Percentiles rank a stretch among this genome's conserved stretches.
These are phyloP conservation scores for Tromatobia lineatoria DNA, from an alignment of 2,888 invertebrate species.

Conservation along the genomic window DNA sequence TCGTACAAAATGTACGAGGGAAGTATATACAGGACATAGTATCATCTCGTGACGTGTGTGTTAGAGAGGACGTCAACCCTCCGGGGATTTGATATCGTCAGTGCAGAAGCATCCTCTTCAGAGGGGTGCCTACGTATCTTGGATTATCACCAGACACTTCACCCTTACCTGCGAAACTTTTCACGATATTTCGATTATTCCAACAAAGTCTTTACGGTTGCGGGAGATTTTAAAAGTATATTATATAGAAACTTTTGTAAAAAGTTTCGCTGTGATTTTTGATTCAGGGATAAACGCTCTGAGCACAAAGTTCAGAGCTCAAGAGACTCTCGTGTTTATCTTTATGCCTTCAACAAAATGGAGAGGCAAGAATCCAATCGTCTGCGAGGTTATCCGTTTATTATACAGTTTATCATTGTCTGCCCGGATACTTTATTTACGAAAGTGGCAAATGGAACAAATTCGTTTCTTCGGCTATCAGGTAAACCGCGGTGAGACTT, in stretches of 20 bases:
- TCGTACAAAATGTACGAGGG: constrained; percentile 55
- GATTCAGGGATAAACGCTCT: constrained; percentile 50
- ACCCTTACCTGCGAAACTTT: constrained; percentile 56
- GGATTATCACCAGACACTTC: constrained; percentile 68
- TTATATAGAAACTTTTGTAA: constrained; percentile 47
- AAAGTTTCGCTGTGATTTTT: constrained; percentile 47
- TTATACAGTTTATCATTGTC: constrained; percentile 56
- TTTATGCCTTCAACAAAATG: constrained; percentile 28
- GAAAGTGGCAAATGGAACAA: constrained; percentile 23
- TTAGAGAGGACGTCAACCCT: constrained; percentile 62
- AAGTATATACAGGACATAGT: constrained; percentile 33
- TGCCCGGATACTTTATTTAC: constrained; percentile 29
- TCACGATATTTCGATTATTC: constrained; percentile 58
- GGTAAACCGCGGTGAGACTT: constrained; percentile 46
- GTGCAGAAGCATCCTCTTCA: constrained; percentile 67
- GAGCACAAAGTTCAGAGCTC: constrained; percentile 51
- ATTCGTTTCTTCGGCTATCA: constrained; percentile 66
- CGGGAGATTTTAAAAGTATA: constrained; percentile 49
- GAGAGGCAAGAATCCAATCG: background rate
- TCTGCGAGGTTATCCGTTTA: constrained; percentile 41
- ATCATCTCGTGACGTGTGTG: constrained; percentile 52
- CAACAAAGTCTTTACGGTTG: constrained; percentile 32
- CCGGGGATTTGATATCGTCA: constrained; percentile 79
- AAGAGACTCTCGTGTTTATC: constrained; percentile 59
- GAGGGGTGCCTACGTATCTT: constrained; percentile 65